Percentiles rank a stretch among this genome's conserved stretches.
Evolutionary conservation across 2,888 invertebrate genomes (phyloP).

Genomic region (Isotomurus palustris): DNA sequence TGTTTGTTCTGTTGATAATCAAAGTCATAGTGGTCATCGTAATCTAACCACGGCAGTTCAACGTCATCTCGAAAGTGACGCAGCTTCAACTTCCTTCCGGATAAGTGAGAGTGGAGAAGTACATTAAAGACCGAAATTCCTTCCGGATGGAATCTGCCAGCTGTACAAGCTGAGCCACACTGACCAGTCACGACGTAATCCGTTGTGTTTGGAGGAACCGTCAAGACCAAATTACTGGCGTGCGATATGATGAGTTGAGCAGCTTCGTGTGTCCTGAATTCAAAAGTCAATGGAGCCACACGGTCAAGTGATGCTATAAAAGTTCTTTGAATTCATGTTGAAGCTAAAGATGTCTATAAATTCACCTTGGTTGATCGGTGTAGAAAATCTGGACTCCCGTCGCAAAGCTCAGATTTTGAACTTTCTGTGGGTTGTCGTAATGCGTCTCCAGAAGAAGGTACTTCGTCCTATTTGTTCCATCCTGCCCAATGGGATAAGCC

Average conservation of each 20-base stretch:
- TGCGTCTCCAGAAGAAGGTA: conserved; percentile 62
- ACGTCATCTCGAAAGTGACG: conserved; percentile 11
- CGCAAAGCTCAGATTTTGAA: conserved; percentile 53
- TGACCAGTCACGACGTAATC: conserved; percentile 3
- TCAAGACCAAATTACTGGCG: not conserved
- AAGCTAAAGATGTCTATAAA: not conserved
- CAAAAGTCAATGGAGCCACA: too few species aligned
- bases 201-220: conserved; percentile 2
- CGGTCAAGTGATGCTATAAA: not conserved
- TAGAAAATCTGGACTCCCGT: conserved; percentile 77
- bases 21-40: conserved; percentile 32
- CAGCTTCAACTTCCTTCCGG: not conserved
- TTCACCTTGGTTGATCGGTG: conserved; percentile 62
- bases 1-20: conserved; percentile 28
- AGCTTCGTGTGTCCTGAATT: conserved; percentile 2
- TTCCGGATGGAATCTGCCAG: not conserved
- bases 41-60: conserved; percentile 31
- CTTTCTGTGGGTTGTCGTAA: conserved; percentile 65
- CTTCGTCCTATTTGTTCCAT: not conserved
- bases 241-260: conserved; percentile 3
- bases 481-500: conserved; percentile 5
- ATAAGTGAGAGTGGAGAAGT: conserved; percentile 5
- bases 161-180: conserved; percentile 3
- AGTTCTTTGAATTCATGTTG: not conserved
- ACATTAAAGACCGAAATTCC: conserved; percentile 5